Conservation (phyloP, 2,888 invertebrate genomes). For the Acanthosepion esculentum region DNA sequence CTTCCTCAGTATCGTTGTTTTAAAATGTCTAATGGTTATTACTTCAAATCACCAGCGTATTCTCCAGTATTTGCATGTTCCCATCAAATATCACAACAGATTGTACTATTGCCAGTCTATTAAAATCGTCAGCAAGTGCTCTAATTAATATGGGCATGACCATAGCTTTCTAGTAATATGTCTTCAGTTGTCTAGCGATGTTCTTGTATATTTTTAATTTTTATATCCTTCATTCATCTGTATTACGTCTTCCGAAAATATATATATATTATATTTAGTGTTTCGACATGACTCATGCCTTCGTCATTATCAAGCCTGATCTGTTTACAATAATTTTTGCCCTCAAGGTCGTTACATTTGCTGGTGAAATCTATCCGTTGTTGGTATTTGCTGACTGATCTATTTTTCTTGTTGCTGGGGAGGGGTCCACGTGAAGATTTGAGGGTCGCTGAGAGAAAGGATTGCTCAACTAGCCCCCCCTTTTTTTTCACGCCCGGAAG, state of each 20-base stretch:
- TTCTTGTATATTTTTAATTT: background rate
- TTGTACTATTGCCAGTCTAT: too few species aligned
- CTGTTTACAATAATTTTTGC: background rate
- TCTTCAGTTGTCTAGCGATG: background rate
- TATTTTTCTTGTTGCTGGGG: background rate
- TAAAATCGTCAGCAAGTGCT: too few species aligned
- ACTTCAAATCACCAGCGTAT: too few species aligned
- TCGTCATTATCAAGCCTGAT: slow-evolving; percentile 14
- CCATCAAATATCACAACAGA: too few species aligned
- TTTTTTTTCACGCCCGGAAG: background rate
- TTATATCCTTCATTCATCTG: background rate
- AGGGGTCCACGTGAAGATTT: background rate
- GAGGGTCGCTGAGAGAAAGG: background rate
- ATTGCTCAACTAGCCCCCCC: background rate
- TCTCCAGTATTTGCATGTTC: too few species aligned
- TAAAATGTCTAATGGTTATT: too few species aligned
- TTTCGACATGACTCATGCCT: slow-evolving; percentile 15
- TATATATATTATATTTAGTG: background rate
- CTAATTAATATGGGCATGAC: background rate
- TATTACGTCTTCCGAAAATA: background rate
- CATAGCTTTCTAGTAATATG: background rate
- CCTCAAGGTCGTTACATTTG: slow-evolving; percentile 33
- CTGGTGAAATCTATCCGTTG: background rate
- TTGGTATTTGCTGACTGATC: slow-evolving; percentile 13
- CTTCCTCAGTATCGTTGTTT: too few species aligned